These are phyloP conservation scores for Hemaris fuciformis DNA, from an alignment of 2,888 invertebrate species.

Conservation along the genomic window DNA sequence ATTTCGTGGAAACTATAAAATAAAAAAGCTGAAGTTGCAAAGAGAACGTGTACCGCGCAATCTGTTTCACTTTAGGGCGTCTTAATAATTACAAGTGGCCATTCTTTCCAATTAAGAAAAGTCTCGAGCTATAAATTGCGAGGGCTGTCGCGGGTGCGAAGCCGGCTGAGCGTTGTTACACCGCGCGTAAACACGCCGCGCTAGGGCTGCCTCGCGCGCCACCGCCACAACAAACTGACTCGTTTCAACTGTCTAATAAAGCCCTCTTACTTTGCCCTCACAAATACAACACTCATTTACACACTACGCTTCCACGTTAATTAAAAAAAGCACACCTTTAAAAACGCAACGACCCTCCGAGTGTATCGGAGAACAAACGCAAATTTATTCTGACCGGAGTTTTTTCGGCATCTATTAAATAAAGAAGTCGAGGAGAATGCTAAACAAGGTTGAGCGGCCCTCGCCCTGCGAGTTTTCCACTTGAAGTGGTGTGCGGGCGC, in stretches of 20 bases:
- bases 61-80: slow-evolving; percentile 81
- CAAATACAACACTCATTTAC: slow-evolving; percentile 64
- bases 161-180: slow-evolving; percentile 57
- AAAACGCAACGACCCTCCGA: slow-evolving; percentile 57
- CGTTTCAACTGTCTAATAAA: slow-evolving; percentile 68
- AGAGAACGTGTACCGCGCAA: slow-evolving; percentile 69
- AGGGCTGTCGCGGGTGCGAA: slow-evolving; percentile 67
- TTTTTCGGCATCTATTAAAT: slow-evolving; percentile 80
- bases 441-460: slow-evolving; percentile 80
- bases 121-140: slow-evolving; percentile 78
- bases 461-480: slow-evolving; percentile 79
- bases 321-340: slow-evolving; percentile 68
- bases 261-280: slow-evolving; percentile 56
- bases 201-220: slow-evolving; percentile 57
- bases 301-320: slow-evolving; percentile 63
- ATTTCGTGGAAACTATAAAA: slow-evolving; percentile 34
- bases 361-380: slow-evolving; percentile 73
- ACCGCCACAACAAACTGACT: slow-evolving; percentile 37
- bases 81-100: slow-evolving; percentile 82
- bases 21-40: slow-evolving; percentile 56
- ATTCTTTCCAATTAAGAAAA: slow-evolving; percentile 82
- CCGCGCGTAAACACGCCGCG: slow-evolving; percentile 67
- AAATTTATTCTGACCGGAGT: slow-evolving; percentile 77
- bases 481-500: slow-evolving; percentile 70
- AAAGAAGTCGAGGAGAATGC: slow-evolving; percentile 80